These are phyloP conservation scores for Gephyroberyx darwinii DNA, from an alignment of 2,797 vertebrate species.

Conservation along the genomic window DNA sequence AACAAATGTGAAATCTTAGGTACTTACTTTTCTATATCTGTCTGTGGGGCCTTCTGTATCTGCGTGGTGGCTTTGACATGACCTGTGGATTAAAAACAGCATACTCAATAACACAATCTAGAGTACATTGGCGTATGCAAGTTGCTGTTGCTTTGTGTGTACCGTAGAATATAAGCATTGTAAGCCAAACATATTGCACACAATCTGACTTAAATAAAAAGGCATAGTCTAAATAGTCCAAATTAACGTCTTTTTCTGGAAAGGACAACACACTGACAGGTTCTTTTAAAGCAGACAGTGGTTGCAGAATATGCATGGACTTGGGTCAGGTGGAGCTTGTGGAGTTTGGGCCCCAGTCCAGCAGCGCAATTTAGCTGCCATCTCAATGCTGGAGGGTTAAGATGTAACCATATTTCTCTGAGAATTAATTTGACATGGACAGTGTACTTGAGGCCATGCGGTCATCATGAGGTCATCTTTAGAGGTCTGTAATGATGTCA, in stretches of 20 bases:
- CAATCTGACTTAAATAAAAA: not conserved
- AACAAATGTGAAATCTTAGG: constrained; percentile 9
- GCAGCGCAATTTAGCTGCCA: not conserved
- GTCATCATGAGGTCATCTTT: not conserved
- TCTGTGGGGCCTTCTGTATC: constrained; percentile 41
- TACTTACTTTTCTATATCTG: constrained; percentile 68
- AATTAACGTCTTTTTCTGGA: not conserved
- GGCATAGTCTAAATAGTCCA: not conserved
- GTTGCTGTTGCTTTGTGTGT: not conserved
- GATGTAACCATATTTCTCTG: not conserved
- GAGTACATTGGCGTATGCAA: not conserved
- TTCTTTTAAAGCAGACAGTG: constrained; percentile 1
- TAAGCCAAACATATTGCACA: not conserved
- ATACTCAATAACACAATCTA: constrained; percentile 19
- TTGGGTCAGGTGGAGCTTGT: not conserved
- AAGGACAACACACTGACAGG: not conserved
- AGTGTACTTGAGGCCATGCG: too few relatives aligned
- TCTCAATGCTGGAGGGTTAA: not conserved
- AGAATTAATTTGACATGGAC: too few relatives aligned
- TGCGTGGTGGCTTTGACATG: constrained; percentile 41
- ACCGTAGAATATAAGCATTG: not conserved
- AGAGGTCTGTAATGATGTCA: not conserved
- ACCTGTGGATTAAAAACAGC: constrained; percentile 57
- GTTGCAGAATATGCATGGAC: not conserved
- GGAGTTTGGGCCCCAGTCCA: not conserved